These are phyloP conservation scores for Pteronotus mesoamericanus DNA, from an alignment of 2,797 vertebrate genomes.

Conservation along the genomic window DNA sequence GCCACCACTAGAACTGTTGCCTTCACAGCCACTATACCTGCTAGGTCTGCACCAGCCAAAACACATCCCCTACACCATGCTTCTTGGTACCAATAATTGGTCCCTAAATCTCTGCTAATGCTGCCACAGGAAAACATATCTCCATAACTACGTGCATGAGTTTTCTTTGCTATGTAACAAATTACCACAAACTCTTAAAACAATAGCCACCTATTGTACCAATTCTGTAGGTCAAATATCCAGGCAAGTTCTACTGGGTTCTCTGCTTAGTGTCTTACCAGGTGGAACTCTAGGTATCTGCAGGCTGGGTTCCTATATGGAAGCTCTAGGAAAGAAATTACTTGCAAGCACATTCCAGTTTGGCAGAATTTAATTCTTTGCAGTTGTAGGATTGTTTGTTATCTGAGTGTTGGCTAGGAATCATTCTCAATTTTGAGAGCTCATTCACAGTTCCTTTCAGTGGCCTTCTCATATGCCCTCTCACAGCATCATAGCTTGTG, in stretches of 20 bases:
- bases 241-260: neutral
- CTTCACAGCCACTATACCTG: neutral
- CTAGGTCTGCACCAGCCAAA: neutral
- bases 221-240: neutral
- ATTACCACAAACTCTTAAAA: neutral
- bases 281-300: neutral
- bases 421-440: neutral
- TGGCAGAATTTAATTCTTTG: neutral
- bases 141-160: neutral
- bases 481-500: neutral
- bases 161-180: neutral
- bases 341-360: neutral
- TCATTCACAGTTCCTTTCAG: neutral
- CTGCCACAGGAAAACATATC: neutral
- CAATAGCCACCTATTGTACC: neutral
- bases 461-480: neutral
- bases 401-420: neutral
- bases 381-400: neutral
- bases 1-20: neutral
- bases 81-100: neutral
- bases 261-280: neutral
- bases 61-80: neutral
- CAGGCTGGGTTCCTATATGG: neutral
- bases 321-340: neutral
- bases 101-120: neutral